A percentile compares a stretch with the other conserved stretches of the same genome.
Evolutionary conservation across 2,888 invertebrate species (phyloP).

Genomic region (Blomia tropicalis): DNA sequence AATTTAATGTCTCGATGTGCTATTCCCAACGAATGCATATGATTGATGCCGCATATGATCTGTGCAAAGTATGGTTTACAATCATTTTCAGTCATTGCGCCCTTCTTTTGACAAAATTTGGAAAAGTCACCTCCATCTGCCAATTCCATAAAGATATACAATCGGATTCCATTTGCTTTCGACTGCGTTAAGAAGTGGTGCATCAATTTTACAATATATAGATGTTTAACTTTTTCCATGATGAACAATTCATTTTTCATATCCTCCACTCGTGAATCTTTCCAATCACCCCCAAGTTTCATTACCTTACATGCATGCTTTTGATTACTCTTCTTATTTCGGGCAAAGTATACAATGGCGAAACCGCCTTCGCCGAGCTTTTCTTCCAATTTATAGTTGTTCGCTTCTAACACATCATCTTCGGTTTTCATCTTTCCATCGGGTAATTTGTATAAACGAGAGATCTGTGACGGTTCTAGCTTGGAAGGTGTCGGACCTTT

Average conservation of each 20-base stretch:
- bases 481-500: neutral
- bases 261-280: neutral
- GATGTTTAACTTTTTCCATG: neutral
- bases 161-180: neutral
- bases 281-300: neutral
- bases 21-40: conserved; percentile 19
- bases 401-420: neutral
- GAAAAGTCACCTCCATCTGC: neutral
- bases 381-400: neutral
- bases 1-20: conserved; percentile 22
- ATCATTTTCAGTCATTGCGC: neutral
- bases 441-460: neutral
- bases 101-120: neutral
- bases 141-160: neutral
- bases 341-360: neutral
- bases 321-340: neutral
- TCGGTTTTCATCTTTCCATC: neutral
- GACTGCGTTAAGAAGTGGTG: neutral
- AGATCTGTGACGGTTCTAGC: neutral
- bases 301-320: neutral
- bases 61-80: conserved; percentile 13
- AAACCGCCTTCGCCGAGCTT: conserved; percentile 1
- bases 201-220: neutral
- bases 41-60: neutral
- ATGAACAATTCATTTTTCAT: conserved; percentile 11